A percentile compares a stretch with the other conserved stretches of the same genome.
Evolutionary conservation across 2,113 vertebrate genomes (phyloP).

Genomic region (Vombatus ursinus): DNA sequence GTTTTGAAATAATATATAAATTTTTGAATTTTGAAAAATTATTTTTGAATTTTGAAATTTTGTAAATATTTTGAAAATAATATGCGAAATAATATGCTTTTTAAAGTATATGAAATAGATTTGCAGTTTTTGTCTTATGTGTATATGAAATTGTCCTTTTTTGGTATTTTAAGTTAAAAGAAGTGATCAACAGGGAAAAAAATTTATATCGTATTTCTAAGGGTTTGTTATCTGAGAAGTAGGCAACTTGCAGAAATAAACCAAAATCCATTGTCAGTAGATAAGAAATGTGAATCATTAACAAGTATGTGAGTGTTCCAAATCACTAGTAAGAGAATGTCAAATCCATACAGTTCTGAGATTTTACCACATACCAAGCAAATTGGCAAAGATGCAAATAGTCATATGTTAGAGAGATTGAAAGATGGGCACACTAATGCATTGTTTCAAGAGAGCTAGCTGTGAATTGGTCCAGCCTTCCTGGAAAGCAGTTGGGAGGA

Average conservation of each 20-base stretch:
- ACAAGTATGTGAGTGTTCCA: neutral
- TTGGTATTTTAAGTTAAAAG: too few relatives aligned
- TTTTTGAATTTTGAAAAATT: too few relatives aligned
- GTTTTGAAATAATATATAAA: too few relatives aligned
- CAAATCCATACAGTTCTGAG: neutral
- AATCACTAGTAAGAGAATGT: neutral
- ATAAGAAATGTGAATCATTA: too few relatives aligned
- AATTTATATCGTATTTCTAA: neutral
- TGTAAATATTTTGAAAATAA: too few relatives aligned
- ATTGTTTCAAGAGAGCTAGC: neutral
- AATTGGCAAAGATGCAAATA: neutral
- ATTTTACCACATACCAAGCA: neutral
- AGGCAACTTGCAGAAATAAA: neutral
- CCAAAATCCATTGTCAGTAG: neutral
- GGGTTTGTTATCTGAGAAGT: neutral
- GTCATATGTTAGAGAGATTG: neutral
- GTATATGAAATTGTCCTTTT: too few relatives aligned
- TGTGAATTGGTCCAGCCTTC: neutral
- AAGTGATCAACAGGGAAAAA: neutral
- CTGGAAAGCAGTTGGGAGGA: neutral
- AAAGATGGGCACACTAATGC: neutral
- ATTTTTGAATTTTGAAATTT: too few relatives aligned
- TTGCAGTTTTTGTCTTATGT: too few relatives aligned
- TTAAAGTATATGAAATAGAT: too few relatives aligned
- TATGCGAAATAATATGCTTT: too few relatives aligned